phyloP scores from a whole-genome alignment of 2,888 invertebrate genomes.

The Sycophila texana region DNA sequence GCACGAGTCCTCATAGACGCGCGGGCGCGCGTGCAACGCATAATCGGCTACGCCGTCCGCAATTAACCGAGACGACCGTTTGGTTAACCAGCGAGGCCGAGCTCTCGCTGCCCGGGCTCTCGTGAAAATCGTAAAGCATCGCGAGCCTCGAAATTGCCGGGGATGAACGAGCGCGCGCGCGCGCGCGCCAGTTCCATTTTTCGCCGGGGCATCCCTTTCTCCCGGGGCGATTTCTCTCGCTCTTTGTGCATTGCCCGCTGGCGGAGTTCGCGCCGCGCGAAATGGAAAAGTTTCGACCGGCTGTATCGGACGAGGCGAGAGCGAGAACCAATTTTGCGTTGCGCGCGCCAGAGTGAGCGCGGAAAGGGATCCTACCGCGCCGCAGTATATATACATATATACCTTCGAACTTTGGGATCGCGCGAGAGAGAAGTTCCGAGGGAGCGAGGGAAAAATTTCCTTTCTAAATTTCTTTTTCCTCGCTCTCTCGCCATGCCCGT shows the following conservation, averaged over 20 bases:
- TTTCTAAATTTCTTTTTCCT: constrained; percentile 23
- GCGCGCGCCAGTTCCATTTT: constrained; percentile 30
- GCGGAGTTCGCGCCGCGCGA: constrained; percentile 47
- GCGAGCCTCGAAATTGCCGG: constrained; percentile 4
- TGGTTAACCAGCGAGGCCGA: background rate
- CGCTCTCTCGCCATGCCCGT: too few species aligned
- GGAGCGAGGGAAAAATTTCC: constrained; percentile 39
- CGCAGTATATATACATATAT: background rate
- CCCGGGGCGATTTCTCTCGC: constrained; percentile 32
- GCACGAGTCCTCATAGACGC: too few species aligned
- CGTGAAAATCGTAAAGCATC: constrained; percentile 52
- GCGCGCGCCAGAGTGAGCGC: background rate
- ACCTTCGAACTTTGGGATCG: constrained; percentile 15
- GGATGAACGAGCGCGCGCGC: background rate
- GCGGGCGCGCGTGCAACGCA: background rate
- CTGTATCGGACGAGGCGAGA: constrained; percentile 38
- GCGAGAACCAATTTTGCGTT: constrained; percentile 60
- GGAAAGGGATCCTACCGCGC: background rate
- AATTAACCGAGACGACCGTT: background rate
- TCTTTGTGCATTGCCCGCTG: constrained; percentile 42
- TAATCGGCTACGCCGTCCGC: background rate
- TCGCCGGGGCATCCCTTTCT: constrained; percentile 1
- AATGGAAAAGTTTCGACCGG: constrained; percentile 59
- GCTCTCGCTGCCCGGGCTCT: background rate
- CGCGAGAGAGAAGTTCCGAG: background rate